Percentiles rank a stretch among this genome's conserved stretches.
Evolutionary conservation across 2,113 vertebrate species (phyloP).

Genomic region (Indri indri): DNA sequence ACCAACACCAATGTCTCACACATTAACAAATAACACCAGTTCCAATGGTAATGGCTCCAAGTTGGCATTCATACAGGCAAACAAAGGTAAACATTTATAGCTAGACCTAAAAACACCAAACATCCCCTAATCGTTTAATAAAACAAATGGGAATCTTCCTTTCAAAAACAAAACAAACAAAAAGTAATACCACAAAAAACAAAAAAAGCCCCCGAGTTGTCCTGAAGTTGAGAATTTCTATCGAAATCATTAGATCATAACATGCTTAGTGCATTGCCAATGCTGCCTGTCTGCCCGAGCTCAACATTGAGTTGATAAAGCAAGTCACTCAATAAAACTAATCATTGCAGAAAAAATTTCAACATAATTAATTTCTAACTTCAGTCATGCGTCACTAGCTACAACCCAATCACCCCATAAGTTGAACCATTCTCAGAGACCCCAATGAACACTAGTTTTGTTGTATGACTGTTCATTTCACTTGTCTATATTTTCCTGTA

Average conservation of each 20-base stretch:
- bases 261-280: constrained; percentile 95
- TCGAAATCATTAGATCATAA: constrained; percentile 83
- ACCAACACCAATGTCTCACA: constrained; percentile 76
- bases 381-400: constrained; percentile 85
- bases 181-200: constrained; percentile 61
- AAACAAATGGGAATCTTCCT: constrained; percentile 85
- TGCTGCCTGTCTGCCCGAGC: constrained; percentile 98
- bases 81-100: constrained; percentile 93
- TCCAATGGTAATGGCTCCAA: constrained; percentile 84
- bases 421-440: constrained; percentile 58
- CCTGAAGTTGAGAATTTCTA: constrained; percentile 86
- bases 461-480: constrained; percentile 56
- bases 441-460: constrained; percentile 47
- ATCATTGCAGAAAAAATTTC: constrained; percentile 75
- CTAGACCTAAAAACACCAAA: constrained; percentile 85
- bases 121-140: constrained; percentile 78
- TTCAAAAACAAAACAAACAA: constrained; percentile 73
- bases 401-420: constrained; percentile 59
- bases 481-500: constrained; percentile 47
- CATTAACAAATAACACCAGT: constrained; percentile 76
- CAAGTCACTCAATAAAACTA: constrained; percentile 86
- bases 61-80: constrained; percentile 97
- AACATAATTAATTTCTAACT: constrained; percentile 78
- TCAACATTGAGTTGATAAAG: constrained; percentile 87
- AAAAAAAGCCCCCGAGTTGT: constrained; percentile 80